A percentile compares a stretch with the other conserved stretches of the same genome.
phyloP scores from a whole-genome alignment of 1,140 invertebrate species.

The Drosophila grimshawi region DNA sequence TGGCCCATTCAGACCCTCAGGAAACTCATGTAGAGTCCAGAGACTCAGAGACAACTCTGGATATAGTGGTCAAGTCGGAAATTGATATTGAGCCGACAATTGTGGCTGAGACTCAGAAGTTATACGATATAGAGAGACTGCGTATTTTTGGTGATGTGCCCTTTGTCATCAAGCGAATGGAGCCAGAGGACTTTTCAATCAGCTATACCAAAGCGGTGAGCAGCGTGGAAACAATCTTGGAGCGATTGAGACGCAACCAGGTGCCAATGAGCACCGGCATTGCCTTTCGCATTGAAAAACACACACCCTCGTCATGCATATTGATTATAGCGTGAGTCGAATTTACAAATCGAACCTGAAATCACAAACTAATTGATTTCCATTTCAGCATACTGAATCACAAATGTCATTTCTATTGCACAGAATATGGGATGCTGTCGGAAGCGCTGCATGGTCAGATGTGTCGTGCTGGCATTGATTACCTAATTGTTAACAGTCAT shows the following conservation, averaged over 20 bases:
- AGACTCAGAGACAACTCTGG: not conserved
- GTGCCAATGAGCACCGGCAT: conserved; percentile 56
- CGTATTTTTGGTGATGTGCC: conserved; percentile 50
- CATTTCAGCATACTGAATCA: conserved; percentile 64
- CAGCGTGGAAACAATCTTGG: conserved; percentile 36
- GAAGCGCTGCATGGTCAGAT: conserved; percentile 47
- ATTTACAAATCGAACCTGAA: not conserved
- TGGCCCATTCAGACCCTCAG: not conserved
- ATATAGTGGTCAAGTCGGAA: conserved; percentile 26
- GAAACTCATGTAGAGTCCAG: not conserved
- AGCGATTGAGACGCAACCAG: conserved; percentile 26
- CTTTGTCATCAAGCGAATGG: conserved; percentile 67
- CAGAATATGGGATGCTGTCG: conserved; percentile 55
- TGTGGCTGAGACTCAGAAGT: conserved; percentile 28
- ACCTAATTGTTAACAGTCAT: conserved; percentile 56
- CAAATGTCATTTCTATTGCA: conserved; percentile 66
- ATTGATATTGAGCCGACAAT: conserved; percentile 22
- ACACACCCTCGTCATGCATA: conserved; percentile 66
- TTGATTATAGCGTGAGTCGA: conserved; percentile 58
- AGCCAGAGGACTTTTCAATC: conserved; percentile 50
- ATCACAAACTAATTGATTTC: conserved; percentile 2
- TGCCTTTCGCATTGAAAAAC: conserved; percentile 57
- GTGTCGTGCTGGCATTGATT: conserved; percentile 54
- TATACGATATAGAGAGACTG: conserved; percentile 53
- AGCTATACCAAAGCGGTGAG: conserved; percentile 43